Percentiles rank a stretch among this genome's conserved stretches.
These are phyloP conservation scores for Etia nguti DNA, from an alignment of 2,113 vertebrate genomes.

Conservation along the genomic window DNA sequence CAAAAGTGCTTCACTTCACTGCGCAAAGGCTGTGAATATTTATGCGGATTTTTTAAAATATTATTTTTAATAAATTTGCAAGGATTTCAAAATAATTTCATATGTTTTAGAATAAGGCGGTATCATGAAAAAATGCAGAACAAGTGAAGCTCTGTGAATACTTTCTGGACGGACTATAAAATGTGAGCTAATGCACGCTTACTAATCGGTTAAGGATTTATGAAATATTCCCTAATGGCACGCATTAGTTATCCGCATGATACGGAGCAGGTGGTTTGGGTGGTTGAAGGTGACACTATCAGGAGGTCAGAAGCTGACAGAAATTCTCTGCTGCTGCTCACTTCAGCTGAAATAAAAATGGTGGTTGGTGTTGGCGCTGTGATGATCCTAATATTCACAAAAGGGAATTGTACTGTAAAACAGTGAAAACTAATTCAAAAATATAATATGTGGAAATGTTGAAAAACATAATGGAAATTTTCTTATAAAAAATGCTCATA, in stretches of 20 bases:
- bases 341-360: not conserved
- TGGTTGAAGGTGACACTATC: not conserved
- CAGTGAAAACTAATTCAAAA: not conserved
- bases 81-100: too few relatives aligned
- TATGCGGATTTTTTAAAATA: too few relatives aligned
- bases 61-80: too few relatives aligned
- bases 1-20: too few relatives aligned
- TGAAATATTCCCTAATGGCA: not conserved
- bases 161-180: not conserved
- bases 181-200: not conserved
- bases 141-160: too few relatives aligned
- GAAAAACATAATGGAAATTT: not conserved
- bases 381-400: not conserved
- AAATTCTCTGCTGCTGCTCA: not conserved
- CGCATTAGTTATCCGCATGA: not conserved
- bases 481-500: not conserved
- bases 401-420: not conserved
- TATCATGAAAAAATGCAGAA: too few relatives aligned
- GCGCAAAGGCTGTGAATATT: too few relatives aligned
- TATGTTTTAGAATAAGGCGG: too few relatives aligned
- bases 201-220: not conserved
- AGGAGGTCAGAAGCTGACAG: not conserved
- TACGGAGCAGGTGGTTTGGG: not conserved
- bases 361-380: not conserved
- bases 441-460: not conserved